These are phyloP conservation scores for Achlya flavicornis DNA, from an alignment of 2,888 invertebrate genomes.

Conservation along the genomic window DNA sequence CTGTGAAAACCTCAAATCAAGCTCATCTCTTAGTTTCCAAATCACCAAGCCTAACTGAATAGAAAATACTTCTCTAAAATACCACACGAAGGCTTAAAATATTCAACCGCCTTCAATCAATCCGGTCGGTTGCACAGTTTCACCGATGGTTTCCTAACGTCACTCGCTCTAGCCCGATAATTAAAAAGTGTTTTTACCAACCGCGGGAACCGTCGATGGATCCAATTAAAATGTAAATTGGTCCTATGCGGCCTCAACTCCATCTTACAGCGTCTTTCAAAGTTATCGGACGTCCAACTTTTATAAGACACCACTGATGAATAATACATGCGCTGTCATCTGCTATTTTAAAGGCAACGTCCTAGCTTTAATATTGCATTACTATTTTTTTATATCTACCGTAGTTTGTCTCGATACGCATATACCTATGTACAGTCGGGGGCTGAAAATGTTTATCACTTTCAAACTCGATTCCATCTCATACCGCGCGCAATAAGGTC, in stretches of 20 bases:
- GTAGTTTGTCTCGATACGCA: no score
- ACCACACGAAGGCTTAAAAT: background rate
- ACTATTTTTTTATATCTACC: no score
- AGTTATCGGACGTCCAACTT: constrained; percentile 65
- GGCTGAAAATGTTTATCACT: no score
- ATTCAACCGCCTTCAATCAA: constrained; percentile 12
- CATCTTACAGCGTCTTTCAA: constrained; percentile 52
- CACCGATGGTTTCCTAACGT: constrained; percentile 11
- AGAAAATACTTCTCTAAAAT: background rate
- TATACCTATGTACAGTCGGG: no score
- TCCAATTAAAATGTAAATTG: constrained; percentile 73
- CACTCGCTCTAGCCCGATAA: constrained; percentile 31
- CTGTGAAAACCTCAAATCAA: no score
- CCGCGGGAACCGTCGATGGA: constrained; percentile 42
- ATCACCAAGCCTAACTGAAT: background rate
- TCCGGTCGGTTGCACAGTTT: constrained; percentile 8
- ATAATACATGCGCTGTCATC: constrained; percentile 73
- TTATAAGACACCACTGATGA: constrained; percentile 59
- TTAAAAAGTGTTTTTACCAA: constrained; percentile 45
- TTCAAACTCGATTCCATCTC: no score
- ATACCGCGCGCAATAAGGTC: no score
- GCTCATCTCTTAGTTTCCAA: no score
- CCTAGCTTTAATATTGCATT: constrained; percentile 58
- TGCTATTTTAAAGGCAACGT: constrained; percentile 71
- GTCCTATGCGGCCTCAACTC: constrained; percentile 44